Evolutionary conservation across 2,888 invertebrate genomes (phyloP), one percentile per base, ranked within the genome.

Genomic region (Acheta domesticus): DNA sequence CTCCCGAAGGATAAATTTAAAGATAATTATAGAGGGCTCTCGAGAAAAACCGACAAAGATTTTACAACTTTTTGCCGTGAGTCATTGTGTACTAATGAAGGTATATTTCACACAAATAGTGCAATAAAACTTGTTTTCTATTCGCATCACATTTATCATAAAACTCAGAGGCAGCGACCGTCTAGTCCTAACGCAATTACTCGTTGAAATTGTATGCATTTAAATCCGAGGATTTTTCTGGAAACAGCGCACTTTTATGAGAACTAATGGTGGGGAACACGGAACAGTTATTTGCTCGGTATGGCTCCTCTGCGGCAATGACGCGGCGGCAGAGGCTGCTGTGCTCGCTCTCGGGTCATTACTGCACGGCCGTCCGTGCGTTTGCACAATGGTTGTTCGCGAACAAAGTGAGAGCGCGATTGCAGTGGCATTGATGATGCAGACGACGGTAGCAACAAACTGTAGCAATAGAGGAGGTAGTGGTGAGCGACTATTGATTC

Each of bases 31-130:
- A 62, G 62, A 62, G 62, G 14, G n/a, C 62, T 14, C n/a, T 5
- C n/a, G 62, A 62, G 62, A 62, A 62, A 62, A 62, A 62, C 62
- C 62, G 62, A 62, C 62, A 62, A 62, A 62, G 62, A 62, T 62
- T 62, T 62, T 62, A 62, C 62, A 62, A 62, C 62, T 62, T 62
- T 62, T 62, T 62, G n/a, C 62, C n/a, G 16, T n/a, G 62, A 62
- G 62, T 62, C 62, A 62, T 62, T 62, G 62, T 62, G 62, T n/a
- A 62, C 62, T 62, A 62, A 62, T 62, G 62, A 62, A 62, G 62
- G 62, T 62, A 62, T 62, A 62, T 62, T 62, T 62, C n/a, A 62
- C 62, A 62, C 62, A 62, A 62, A 62, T 62, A 62, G 62, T 62
- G 62, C 62, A 62, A 62, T 62, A 62, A 62, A 62, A 62, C 62